A percentile compares a stretch with the other conserved stretches of the same genome.
Evolutionary conservation across 2,888 invertebrate genomes (phyloP).

Genomic region (Calameuta pallipes): DNA sequence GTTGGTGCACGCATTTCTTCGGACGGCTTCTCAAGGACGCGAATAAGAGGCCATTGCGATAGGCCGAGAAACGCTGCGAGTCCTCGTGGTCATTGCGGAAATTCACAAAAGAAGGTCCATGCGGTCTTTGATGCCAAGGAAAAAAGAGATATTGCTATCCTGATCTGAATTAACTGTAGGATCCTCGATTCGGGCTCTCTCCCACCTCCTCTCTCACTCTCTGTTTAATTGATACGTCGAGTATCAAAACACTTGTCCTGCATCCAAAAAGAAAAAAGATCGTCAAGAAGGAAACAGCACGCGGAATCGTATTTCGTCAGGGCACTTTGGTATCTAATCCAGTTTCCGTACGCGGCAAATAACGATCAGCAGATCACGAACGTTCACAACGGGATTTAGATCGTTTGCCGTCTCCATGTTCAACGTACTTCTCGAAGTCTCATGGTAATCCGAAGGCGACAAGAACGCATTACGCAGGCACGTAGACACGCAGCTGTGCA

Average conservation of each 20-base stretch:
- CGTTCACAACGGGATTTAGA: background rate
- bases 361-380: background rate
- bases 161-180: background rate
- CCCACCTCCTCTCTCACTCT: background rate
- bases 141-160: background rate
- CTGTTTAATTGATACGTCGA: constrained; percentile 45
- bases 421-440: background rate
- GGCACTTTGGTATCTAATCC: background rate
- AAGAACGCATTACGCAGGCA: background rate
- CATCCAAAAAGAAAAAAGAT: background rate
- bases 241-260: background rate
- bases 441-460: background rate
- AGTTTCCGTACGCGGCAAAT: background rate
- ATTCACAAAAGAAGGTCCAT: background rate
- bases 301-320: background rate
- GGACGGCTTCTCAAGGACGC: background rate
- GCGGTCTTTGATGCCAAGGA: background rate
- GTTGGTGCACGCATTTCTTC: background rate
- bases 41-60: background rate
- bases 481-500: background rate
- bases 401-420: background rate
- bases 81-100: background rate
- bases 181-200: background rate
- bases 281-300: background rate
- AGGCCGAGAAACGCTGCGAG: background rate